These are phyloP conservation scores for Enteromius fasciolatus DNA, from an alignment of 2,797 vertebrate genomes.

Conservation along the genomic window DNA sequence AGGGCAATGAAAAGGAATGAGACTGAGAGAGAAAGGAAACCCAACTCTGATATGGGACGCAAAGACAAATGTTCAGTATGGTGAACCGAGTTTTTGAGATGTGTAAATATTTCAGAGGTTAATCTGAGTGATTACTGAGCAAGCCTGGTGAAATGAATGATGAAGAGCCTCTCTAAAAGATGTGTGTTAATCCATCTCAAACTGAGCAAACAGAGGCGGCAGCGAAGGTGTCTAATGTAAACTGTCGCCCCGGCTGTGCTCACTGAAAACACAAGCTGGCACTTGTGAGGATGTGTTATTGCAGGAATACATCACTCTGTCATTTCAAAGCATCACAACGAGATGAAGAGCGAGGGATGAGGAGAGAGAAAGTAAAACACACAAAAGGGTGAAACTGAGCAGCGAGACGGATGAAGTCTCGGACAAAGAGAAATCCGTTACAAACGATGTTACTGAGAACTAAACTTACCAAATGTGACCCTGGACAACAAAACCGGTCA, in stretches of 20 bases:
- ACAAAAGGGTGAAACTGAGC: slow-evolving; percentile 22
- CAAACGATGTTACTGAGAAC: neutral
- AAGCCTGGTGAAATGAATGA: slow-evolving; percentile 22
- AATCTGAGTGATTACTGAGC: slow-evolving; percentile 31
- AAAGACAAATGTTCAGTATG: slow-evolving; percentile 43
- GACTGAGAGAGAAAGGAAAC: neutral
- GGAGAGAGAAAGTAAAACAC: slow-evolving; percentile 31
- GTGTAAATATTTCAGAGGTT: slow-evolving; percentile 50
- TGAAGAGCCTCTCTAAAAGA: slow-evolving; percentile 49
- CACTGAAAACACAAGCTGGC: slow-evolving; percentile 35
- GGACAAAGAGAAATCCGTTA: neutral
- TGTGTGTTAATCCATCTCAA: slow-evolving; percentile 34
- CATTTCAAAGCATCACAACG: slow-evolving; percentile 1
- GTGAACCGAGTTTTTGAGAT: neutral
- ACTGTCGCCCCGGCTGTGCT: slow-evolving; percentile 36
- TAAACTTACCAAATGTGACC: too few species aligned
- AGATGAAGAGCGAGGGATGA: slow-evolving; percentile 18
- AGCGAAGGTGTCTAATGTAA: slow-evolving; percentile 35
- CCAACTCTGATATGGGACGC: slow-evolving; percentile 8
- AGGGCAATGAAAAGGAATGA: slow-evolving; percentile 8
- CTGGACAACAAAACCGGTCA: too few species aligned
- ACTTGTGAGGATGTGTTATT: slow-evolving; percentile 33
- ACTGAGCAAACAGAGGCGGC: slow-evolving; percentile 53
- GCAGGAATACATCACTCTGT: slow-evolving; percentile 36
- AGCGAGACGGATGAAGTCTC: slow-evolving; percentile 8